Conservation (phyloP, 1,140 invertebrate genomes). For the Trigoniulus corallinus region DNA sequence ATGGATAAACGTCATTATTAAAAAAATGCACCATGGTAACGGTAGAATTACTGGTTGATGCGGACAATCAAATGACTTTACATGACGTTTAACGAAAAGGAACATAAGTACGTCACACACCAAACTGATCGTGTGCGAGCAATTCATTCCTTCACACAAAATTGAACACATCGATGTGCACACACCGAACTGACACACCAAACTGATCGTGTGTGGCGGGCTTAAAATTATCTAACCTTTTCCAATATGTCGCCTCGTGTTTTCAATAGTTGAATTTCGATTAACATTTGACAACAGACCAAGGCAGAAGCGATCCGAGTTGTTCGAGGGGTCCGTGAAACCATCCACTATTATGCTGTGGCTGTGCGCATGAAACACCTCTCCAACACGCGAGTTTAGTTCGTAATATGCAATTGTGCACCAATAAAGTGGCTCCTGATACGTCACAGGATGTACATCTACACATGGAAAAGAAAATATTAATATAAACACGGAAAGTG, state of each 20-base stretch:
- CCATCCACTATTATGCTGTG: constrained; percentile 88
- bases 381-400: constrained; percentile 84
- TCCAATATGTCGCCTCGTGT: constrained; percentile 88
- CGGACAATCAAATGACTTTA: too few species aligned
- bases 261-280: constrained; percentile 95
- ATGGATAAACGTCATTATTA: too few species aligned
- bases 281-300: constrained; percentile 94
- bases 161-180: too few species aligned
- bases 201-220: too few species aligned
- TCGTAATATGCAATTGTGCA: constrained; percentile 93
- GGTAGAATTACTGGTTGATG: too few species aligned
- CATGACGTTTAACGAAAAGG: too few species aligned
- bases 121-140: too few species aligned
- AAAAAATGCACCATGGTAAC: too few species aligned
- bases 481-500: too few species aligned
- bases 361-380: constrained; percentile 82
- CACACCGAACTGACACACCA: too few species aligned
- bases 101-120: too few species aligned
- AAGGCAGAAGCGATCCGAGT: constrained; percentile 81
- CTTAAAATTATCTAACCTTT: constrained; percentile 51
- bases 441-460: constrained; percentile 11
- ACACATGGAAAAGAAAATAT: not conserved
- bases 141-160: too few species aligned
- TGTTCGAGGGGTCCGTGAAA: constrained; percentile 83
- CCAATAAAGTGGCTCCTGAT: constrained; percentile 83